Conservation (phyloP, 2,797 vertebrate genomes). For the Oreochromis mossambicus region DNA sequence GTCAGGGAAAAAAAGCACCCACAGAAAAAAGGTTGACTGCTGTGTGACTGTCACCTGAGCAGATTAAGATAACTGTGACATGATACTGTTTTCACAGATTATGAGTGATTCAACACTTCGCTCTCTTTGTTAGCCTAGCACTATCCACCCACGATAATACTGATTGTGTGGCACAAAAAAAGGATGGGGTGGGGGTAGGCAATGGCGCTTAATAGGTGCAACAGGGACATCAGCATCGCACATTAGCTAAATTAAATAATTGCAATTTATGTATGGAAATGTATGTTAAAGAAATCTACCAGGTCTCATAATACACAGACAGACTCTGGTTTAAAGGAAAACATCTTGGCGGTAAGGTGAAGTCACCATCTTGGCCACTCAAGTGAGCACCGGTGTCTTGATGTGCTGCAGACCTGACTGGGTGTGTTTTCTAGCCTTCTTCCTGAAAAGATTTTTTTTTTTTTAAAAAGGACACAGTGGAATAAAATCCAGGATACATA, state of each 20-base stretch:
- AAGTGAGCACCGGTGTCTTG: not conserved
- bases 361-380: not conserved
- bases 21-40: not conserved
- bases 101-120: not conserved
- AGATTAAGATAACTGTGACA: not conserved
- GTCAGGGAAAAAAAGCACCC: rapidly evolving
- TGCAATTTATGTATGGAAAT: not conserved
- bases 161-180: not conserved
- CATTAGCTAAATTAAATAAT: not conserved
- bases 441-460: not conserved
- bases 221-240: not conserved
- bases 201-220: not conserved
- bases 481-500: not conserved
- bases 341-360: not conserved
- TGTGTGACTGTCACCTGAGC: not conserved
- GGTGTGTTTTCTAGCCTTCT: not conserved
- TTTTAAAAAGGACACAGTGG: not conserved
- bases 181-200: rapidly evolving
- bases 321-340: not conserved
- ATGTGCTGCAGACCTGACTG: not conserved
- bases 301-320: not conserved
- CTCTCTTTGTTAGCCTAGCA: not conserved
- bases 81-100: not conserved
- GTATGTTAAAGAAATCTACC: not conserved
- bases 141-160: not conserved